Evolutionary conservation across 1,140 invertebrate species (phyloP), one percentile per base, ranked within the genome.

Genomic region (Cydia amplana): DNA sequence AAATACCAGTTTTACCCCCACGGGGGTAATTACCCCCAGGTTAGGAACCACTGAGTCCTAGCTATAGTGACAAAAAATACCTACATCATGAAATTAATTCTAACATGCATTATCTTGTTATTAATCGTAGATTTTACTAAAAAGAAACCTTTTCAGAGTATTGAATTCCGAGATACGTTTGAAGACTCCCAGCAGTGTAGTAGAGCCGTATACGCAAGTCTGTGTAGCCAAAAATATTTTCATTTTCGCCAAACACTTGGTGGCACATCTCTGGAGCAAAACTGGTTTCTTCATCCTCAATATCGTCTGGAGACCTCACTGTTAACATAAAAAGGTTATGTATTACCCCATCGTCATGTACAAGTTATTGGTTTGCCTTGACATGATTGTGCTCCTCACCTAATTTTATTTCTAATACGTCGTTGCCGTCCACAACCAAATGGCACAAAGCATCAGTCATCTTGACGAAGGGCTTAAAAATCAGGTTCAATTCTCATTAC

Each of bases 161-260:
- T 70, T 83, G 84, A 72, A 93, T 91, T 73, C 91, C 91, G 72
- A 93, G 84, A 78, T 93, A 93, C 67, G 93, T 93, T 78, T 92
- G 91, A 63, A 98, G 93, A 74, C 95, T 96, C 36, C 95, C 96
- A 70, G 97, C 97, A 78, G 95, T 95, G 87, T 98, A 98, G 85
- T 96, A 97, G 12, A 99, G 88, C 70, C 96, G 94, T 6, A 99
- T 95, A 76, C 94, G 94, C 25, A 99, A 92, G 85, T 97, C 96
- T 87, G 96, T 95, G 86, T 98, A 99, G 18, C 98, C 98, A 94
- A 98, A 99, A 87, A 99, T 98, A 76, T 95, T 97, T 93, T 99
- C 98, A 82, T 96, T 96, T 82, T 98, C 97, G 25, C 98, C 98
- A 93, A 98, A 99, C 18, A 99, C 95, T 93, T 99, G 98, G 94